These are phyloP conservation scores for Trematomus loennbergii DNA, from an alignment of 2,113 vertebrate genomes.

Conservation along the genomic window DNA sequence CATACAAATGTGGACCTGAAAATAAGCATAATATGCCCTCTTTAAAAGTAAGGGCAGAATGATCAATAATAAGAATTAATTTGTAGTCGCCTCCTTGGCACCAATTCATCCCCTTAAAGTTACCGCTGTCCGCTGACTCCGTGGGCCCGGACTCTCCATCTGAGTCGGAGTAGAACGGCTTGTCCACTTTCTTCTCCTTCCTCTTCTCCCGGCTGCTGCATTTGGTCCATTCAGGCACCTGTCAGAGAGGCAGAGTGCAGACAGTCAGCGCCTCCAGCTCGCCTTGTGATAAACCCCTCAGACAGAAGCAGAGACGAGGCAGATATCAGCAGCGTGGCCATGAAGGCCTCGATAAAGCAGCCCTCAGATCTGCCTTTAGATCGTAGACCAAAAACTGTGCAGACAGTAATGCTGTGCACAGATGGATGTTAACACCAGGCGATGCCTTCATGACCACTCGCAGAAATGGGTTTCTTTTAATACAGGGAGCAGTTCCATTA, in stretches of 20 bases:
- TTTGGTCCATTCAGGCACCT: slow-evolving; percentile 99
- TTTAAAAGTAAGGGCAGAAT: too few relatives aligned
- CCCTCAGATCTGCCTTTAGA: slow-evolving; percentile 53
- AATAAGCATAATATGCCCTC: too few relatives aligned
- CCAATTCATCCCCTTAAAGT: slow-evolving; percentile 29
- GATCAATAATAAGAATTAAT: too few relatives aligned
- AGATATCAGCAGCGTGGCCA: slow-evolving; percentile 73
- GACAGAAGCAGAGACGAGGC: slow-evolving; percentile 57
- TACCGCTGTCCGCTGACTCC: slow-evolving; percentile 96
- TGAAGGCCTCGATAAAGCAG: slow-evolving; percentile 74
- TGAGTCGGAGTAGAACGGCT: slow-evolving; percentile 97
- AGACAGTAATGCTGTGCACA: slow-evolving; percentile 27
- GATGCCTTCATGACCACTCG: slow-evolving; percentile 82
- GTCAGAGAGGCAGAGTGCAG: slow-evolving; percentile 33
- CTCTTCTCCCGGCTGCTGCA: slow-evolving; percentile 96
- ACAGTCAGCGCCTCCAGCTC: slow-evolving; percentile 13
- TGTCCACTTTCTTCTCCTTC: slow-evolving; percentile 97
- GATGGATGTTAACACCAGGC: slow-evolving; percentile 66
- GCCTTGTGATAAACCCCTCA: slow-evolving; percentile 5
- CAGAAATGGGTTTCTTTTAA: slow-evolving; percentile 60
- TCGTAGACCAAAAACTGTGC: slow-evolving; percentile 37
- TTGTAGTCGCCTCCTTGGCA: too few relatives aligned
- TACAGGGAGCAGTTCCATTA: slow-evolving; percentile 71
- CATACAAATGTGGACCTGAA: too few relatives aligned
- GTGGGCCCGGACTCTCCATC: slow-evolving; percentile 96